phyloP scores from a whole-genome alignment of 2,888 invertebrate genomes.

The Pherbina coryleti region DNA sequence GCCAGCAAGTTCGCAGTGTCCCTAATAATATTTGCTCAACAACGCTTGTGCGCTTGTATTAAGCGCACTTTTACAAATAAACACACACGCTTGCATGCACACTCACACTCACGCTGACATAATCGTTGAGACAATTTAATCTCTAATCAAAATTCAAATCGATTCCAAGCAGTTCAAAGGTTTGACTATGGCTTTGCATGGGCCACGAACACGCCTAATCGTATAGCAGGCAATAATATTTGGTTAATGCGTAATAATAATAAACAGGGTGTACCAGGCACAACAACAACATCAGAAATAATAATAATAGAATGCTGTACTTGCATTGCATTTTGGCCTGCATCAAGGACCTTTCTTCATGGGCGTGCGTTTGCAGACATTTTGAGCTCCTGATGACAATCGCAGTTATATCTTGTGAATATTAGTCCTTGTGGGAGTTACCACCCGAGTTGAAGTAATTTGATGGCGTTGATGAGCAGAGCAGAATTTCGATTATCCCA shows the following conservation, averaged over 20 bases:
- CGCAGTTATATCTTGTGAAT: background rate
- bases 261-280: background rate
- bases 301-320: background rate
- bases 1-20: constrained; percentile 42
- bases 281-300: background rate
- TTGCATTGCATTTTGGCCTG: background rate
- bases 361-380: background rate
- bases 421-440: too few relatives aligned
- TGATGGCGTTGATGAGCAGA: too few relatives aligned
- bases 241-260: constrained; percentile 9
- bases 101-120: constrained; percentile 21
- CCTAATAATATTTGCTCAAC: constrained; percentile 43
- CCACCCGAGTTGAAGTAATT: too few relatives aligned
- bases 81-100: constrained; percentile 7
- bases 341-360: too few relatives aligned
- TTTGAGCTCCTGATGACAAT: background rate
- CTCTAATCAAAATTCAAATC: constrained; percentile 50
- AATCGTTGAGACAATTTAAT: constrained; percentile 48
- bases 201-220: background rate
- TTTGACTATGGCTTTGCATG: background rate
- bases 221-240: constrained; percentile 22
- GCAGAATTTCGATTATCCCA: too few relatives aligned
- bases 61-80: constrained; percentile 5
- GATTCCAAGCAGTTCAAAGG: background rate
- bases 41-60: background rate